Percentiles rank a stretch among this genome's conserved stretches.
Evolutionary conservation across 2,888 invertebrate species (phyloP).

Genomic region (Tortricodes alternella): DNA sequence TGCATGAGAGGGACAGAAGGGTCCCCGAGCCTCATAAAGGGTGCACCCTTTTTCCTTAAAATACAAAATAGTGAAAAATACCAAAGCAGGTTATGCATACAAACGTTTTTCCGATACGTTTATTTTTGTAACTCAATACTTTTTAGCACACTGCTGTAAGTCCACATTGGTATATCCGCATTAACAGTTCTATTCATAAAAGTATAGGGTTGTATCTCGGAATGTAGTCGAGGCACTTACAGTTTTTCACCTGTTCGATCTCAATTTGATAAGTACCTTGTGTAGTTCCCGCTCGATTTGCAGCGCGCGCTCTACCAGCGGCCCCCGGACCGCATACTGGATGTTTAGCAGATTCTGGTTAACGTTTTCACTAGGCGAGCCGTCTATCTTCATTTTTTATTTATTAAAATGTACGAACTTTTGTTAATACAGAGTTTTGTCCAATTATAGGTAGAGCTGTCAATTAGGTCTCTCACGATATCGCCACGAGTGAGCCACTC

Average conservation of each 20-base stretch:
- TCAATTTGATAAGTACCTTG: too few species aligned
- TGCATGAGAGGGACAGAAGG: constrained; percentile 4
- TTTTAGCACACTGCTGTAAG: too few species aligned
- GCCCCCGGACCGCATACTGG: constrained; percentile 92
- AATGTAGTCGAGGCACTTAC: too few species aligned
- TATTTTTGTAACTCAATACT: constrained; percentile 26
- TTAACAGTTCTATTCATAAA: too few species aligned
- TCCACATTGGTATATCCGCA: too few species aligned
- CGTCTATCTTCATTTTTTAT: constrained; percentile 58
- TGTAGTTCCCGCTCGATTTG: constrained; percentile 88
- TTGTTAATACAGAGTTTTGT: too few species aligned
- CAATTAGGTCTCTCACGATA: too few species aligned
- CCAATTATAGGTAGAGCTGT: too few species aligned
- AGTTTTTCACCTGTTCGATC: too few species aligned
- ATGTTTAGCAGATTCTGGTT: constrained; percentile 88
- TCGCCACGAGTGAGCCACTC: too few species aligned
- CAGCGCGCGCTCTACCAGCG: constrained; percentile 87
- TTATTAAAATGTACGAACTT: too few species aligned
- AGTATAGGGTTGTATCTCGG: too few species aligned
- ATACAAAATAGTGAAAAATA: constrained; percentile 5
- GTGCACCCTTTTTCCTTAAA: constrained; percentile 1
- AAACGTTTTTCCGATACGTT: constrained; percentile 22
- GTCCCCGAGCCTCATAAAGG: constrained; percentile 1
- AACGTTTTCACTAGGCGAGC: constrained; percentile 77
- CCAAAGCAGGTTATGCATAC: constrained; percentile 13